phyloP scores from a whole-genome alignment of 1,140 invertebrate species.

The Chelonus insularis region DNA sequence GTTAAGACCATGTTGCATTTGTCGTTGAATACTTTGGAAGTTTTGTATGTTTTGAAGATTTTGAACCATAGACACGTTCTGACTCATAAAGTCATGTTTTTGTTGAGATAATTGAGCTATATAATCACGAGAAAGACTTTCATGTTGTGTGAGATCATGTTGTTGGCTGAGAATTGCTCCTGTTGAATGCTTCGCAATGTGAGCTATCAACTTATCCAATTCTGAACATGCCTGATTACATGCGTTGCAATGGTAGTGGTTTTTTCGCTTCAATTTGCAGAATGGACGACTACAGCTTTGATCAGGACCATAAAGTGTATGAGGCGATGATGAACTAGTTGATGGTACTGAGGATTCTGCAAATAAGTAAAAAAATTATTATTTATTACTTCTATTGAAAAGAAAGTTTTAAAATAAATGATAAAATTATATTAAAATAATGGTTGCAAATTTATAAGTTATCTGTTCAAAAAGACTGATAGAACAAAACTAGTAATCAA shows the following conservation, averaged over 20 bases:
- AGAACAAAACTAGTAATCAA: slow-evolving; percentile 46
- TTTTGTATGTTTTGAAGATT: slow-evolving; percentile 55
- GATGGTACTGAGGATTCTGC: slow-evolving; percentile 57
- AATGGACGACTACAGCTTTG: slow-evolving; percentile 79
- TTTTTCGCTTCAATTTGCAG: slow-evolving; percentile 82
- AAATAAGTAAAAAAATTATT: slow-evolving; percentile 28
- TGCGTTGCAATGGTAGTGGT: slow-evolving; percentile 85
- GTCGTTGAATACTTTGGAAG: slow-evolving; percentile 52
- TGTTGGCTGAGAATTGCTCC: slow-evolving; percentile 60
- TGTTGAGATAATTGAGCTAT: slow-evolving; percentile 49
- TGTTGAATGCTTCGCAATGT: slow-evolving; percentile 72
- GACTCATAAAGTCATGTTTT: slow-evolving; percentile 56
- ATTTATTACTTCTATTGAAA: too few species aligned
- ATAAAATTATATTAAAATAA: too few species aligned
- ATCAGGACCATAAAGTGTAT: slow-evolving; percentile 62
- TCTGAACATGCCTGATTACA: slow-evolving; percentile 83
- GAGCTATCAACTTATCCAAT: slow-evolving; percentile 67
- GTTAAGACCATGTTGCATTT: slow-evolving; percentile 52
- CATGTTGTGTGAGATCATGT: slow-evolving; percentile 40
- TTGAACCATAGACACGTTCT: slow-evolving; percentile 50
- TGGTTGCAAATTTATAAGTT: too few species aligned
- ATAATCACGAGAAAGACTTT: slow-evolving; percentile 43
- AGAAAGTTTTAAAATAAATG: too few species aligned
- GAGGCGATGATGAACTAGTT: slow-evolving; percentile 49
- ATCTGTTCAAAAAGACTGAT: too few species aligned